Conservation (phyloP, 2,888 invertebrate species). For the Cephus pygmeus region DNA sequence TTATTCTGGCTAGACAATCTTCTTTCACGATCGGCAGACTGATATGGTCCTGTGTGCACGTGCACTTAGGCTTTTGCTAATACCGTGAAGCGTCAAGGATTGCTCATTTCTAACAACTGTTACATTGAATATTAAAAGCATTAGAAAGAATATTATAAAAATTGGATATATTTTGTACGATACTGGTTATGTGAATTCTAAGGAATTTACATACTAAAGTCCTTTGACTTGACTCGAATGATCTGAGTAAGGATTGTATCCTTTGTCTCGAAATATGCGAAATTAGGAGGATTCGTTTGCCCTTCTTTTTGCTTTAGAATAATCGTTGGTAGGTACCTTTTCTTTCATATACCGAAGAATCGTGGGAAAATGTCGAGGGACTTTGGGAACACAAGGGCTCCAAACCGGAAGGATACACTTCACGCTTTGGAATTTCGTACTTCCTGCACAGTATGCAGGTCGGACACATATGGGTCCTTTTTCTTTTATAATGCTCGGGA, state of each 20-base stretch:
- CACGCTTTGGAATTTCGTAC: conserved; percentile 57
- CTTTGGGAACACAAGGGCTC: background rate
- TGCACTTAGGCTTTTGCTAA: background rate
- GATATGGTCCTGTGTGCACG: background rate
- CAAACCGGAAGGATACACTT: conserved; percentile 1
- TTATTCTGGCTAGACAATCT: background rate
- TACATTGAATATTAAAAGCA: background rate
- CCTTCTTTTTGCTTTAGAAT: background rate
- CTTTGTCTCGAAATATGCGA: background rate
- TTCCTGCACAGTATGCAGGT: conserved; percentile 39
- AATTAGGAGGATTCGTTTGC: background rate
- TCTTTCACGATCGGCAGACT: background rate
- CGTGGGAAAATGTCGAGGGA: conserved; percentile 26
- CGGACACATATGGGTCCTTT: background rate
- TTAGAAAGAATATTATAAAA: background rate
- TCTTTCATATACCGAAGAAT: conserved; percentile 15
- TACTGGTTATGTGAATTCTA: background rate
- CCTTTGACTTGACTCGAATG: background rate
- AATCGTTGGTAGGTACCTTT: background rate
- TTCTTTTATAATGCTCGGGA: background rate
- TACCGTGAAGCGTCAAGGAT: background rate
- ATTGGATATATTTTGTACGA: background rate
- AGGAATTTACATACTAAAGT: background rate
- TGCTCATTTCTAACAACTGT: background rate
- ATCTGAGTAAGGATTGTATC: background rate